These are phyloP conservation scores for Phyllotreta striolata DNA, from an alignment of 2,888 invertebrate genomes.

Conservation along the genomic window DNA sequence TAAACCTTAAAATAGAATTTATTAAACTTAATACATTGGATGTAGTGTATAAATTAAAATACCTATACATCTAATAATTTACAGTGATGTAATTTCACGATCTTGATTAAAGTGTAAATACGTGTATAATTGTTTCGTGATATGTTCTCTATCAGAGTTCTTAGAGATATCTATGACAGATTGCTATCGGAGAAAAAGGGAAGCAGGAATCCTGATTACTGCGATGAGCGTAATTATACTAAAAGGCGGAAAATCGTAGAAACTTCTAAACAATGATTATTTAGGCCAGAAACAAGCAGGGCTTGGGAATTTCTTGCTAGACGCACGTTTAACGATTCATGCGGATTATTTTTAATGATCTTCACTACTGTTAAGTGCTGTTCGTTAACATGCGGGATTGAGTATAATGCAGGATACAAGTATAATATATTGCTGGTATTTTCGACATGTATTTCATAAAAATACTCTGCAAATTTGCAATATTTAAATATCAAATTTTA, in stretches of 20 bases:
- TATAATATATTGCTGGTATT: too few species aligned
- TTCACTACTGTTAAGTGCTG: background rate
- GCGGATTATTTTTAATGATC: constrained; percentile 10
- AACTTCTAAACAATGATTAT: constrained; percentile 23
- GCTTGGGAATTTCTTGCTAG: constrained; percentile 9
- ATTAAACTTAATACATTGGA: too few species aligned
- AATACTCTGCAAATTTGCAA: too few species aligned
- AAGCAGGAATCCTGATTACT: constrained; percentile 22
- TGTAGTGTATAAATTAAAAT: too few species aligned
- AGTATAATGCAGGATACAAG: too few species aligned
- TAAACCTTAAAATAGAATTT: too few species aligned
- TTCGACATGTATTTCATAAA: too few species aligned
- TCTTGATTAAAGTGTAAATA: background rate
- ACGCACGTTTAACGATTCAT: constrained; percentile 9
- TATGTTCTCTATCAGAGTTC: background rate
- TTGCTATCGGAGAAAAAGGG: constrained; percentile 16
- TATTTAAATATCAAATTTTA: too few species aligned
- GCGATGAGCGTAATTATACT: constrained; percentile 28
- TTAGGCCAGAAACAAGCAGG: constrained; percentile 7
- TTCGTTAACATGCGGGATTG: background rate
- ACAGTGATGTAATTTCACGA: too few species aligned
- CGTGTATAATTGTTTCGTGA: constrained; percentile 21
- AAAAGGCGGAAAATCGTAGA: constrained; percentile 27
- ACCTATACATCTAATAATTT: too few species aligned
- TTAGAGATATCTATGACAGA: constrained; percentile 16